Conservation (phyloP, 92 coral and sea anemone genomes). For the Plumapathes pennacea region DNA sequence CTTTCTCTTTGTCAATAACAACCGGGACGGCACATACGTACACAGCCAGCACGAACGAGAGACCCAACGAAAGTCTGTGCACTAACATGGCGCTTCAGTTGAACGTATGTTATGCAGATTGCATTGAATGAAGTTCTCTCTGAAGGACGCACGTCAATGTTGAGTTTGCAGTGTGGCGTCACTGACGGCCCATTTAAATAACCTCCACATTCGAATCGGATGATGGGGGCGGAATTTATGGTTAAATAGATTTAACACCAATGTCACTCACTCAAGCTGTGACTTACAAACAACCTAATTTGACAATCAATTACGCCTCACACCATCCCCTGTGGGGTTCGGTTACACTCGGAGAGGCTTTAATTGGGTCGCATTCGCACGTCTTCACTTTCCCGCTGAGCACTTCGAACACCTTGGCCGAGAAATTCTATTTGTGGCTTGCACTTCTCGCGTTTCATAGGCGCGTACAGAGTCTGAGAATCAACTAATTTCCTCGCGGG, state of each 20-base stretch:
- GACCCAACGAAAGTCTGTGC: conserved; percentile 62
- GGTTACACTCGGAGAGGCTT: conserved; percentile 32
- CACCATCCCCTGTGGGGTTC: conserved; percentile 66
- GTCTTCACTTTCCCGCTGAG: conserved; percentile 2
- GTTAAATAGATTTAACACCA: conserved; percentile 82
- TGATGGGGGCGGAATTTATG: conserved; percentile 84
- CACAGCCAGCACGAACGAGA: conserved; percentile 65
- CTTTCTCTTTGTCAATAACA: conserved; percentile 42
- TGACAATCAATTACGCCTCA: conserved; percentile 80
- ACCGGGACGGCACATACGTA: conserved; percentile 78
- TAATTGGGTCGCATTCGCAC: conserved; percentile 3
- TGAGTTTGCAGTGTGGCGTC: conserved; percentile 46
- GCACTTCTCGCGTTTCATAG: conserved; percentile 32
- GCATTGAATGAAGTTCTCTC: conserved; percentile 36
- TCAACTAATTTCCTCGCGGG: conserved; percentile 79
- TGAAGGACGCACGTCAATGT: conserved; percentile 47
- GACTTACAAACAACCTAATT: conserved; percentile 73
- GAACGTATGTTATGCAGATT: conserved; percentile 41
- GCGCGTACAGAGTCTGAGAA: conserved; percentile 58
- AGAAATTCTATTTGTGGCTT: conserved; percentile 26
- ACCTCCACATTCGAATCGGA: conserved; percentile 57
- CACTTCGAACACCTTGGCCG: conserved; percentile 13
- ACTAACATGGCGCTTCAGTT: conserved; percentile 59
- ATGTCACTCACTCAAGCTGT: conserved; percentile 84
- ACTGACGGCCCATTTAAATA: conserved; percentile 68